Percentiles rank a stretch among this genome's conserved stretches.
These are phyloP conservation scores for Pleuronectes platessa DNA, from an alignment of 2,113 vertebrate genomes.

Conservation along the genomic window DNA sequence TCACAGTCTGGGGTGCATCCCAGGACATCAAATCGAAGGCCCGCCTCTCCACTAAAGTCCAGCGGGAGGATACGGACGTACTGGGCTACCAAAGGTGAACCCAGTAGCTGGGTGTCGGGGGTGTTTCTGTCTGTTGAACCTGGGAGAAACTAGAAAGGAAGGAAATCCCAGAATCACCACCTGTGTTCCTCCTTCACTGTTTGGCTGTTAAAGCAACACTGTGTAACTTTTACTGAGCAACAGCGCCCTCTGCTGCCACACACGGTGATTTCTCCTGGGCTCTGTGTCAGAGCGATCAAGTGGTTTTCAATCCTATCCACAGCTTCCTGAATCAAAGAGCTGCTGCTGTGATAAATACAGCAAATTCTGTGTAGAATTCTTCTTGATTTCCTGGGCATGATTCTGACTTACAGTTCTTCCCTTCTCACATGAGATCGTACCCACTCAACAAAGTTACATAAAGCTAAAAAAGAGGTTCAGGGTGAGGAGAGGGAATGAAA, in stretches of 20 bases:
- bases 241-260: too few relatives aligned
- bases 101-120: slow-evolving; percentile 78
- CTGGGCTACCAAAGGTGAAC: slow-evolving; percentile 74
- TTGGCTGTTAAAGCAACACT: neutral
- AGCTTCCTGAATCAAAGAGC: too few relatives aligned
- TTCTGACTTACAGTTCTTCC: too few relatives aligned
- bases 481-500: too few relatives aligned
- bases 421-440: too few relatives aligned
- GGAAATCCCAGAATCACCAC: neutral
- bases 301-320: too few relatives aligned
- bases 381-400: too few relatives aligned
- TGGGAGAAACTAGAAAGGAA: slow-evolving; percentile 67
- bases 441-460: too few relatives aligned
- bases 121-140: slow-evolving; percentile 73
- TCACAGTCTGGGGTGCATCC: slow-evolving; percentile 83
- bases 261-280: neutral
- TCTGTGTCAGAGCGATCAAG: neutral
- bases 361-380: too few relatives aligned
- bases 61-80: slow-evolving; percentile 75
- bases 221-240: too few relatives aligned
- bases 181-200: neutral
- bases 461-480: too few relatives aligned
- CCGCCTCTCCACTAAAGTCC: slow-evolving; percentile 67
- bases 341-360: too few relatives aligned
- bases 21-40: slow-evolving; percentile 81